Evolutionary conservation across 2,113 vertebrate species (phyloP), one percentile per base, ranked within the genome.

Genomic region (Phaethornis superciliosus): DNA sequence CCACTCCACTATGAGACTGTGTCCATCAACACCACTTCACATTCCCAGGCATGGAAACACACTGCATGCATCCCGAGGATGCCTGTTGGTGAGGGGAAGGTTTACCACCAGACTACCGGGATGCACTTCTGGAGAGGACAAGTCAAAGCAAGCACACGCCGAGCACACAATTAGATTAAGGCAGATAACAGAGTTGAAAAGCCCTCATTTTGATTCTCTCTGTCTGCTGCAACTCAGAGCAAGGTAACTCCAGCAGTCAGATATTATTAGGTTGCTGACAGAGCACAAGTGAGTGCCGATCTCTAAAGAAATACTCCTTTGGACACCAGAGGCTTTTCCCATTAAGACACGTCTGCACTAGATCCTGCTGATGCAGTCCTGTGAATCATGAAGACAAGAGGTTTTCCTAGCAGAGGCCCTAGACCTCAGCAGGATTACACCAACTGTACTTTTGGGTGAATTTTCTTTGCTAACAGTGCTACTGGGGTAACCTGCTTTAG

Each of bases 321-420:
- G 7, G 1, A 75, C 77, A 83, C 40, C 44, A 84, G 56, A 84
- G 44, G 62, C 35, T 79, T 68, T 72, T 80, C 35, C 58, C 3
- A 0, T 75, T 78, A 68, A 47, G 87, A 44, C 81, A 95, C 62
- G 85, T 80, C 88, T 88, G 78, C 81, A 68, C 89, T 80, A 56
- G 85, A 91, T 49, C 49, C 49, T 89, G 85, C 85, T 94, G 93
- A 91, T 84, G 88, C 71, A 85, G 35, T 52, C 67, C 84, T 60
- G 76, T 88, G 91, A 94, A 76, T 94, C 74, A 96, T 5, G 2
- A 76, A 91, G 14, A 60, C 0, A 1, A 67, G 37, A 35, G 16
- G 20, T 46, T 82, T 89, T 76, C 67, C 58, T 63, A 68, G 75
- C 35, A 60, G 40, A 89, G 42, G 55, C 17, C 63, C 63, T 82